Evolutionary conservation across 2,797 vertebrate genomes (phyloP), one percentile per base, ranked within the genome.

Genomic region (Iguana delicatissima): DNA sequence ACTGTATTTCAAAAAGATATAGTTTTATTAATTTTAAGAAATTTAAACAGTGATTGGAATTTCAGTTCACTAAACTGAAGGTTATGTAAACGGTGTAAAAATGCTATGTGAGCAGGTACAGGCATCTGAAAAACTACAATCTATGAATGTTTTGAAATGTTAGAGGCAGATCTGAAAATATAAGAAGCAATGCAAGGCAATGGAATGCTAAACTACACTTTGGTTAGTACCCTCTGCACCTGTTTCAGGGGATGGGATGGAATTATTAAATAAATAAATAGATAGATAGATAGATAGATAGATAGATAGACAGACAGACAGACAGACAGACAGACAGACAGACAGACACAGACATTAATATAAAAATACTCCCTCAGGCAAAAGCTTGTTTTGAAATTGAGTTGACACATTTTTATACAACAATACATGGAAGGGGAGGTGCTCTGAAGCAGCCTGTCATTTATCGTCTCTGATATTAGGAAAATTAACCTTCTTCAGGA

Each of bases 361-460:
- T 89, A 91, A 95, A 94, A 95, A 88, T 92, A 86, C 35, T 95
- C 95, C 93, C 93, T 59, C 52, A 90, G 92, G 93, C 93, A 72
- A 90, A 93, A 77, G 59, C 87, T 89, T 94, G 94, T 89, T 95
- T 95, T 90, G 94, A 94, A 95, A 94, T 95, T 92, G 94, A 92
- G 91, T 81, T 92, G 90, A 93, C 92, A 92, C 0, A 0, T 85
- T 95, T 95, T 86, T 93, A 89, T 9, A 93, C 90, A 93, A 91
- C 87, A 89, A 93, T 90, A 86, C 92, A 95, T 95, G 93, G 95
- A 86, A 85, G 0, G 91, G 89, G 87, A 93, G 9, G 16, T 90
- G 55, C 90, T 95, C 93, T 94, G 89, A 95, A 94, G 91, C 91
- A 91, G 35, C 1, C 50, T 79, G 67, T 81, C 76, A 69, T 35